Conservation (phyloP, 1,140 invertebrate genomes). For the Hetaerina americana region DNA sequence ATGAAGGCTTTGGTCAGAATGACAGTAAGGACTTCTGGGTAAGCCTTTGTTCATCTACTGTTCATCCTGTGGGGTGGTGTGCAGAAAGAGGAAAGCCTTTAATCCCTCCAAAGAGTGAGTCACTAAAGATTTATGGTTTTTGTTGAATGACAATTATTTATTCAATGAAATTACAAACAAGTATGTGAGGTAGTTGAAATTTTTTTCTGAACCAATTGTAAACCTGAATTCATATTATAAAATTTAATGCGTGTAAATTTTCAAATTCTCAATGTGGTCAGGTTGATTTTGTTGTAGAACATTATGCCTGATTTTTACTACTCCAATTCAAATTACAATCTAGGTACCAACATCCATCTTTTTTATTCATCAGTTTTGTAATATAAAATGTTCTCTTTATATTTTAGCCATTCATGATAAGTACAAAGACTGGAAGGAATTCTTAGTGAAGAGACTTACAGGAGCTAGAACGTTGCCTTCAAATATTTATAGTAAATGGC, state of each 20-base stretch:
- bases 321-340: no score
- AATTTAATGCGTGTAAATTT: no score
- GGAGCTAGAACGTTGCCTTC: constrained; percentile 84
- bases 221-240: no score
- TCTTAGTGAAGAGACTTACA: constrained; percentile 77
- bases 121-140: neutral
- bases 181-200: no score
- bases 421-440: constrained; percentile 91
- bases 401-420: constrained; percentile 69
- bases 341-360: no score
- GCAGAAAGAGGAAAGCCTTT: constrained; percentile 86
- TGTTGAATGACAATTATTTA: neutral
- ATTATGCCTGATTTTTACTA: no score
- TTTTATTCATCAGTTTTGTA: no score
- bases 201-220: no score
- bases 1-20: constrained; percentile 87
- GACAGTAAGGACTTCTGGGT: constrained; percentile 88
- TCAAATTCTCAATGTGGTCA: no score
- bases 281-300: no score
- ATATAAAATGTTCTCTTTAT: no score
- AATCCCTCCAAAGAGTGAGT: constrained; percentile 74
- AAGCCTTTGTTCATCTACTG: constrained; percentile 80
- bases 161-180: neutral
- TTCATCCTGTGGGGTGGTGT: constrained; percentile 95
- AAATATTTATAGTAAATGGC: constrained; percentile 80